Conservation (phyloP, 1,140 invertebrate species). For the Papilio helenus region DNA sequence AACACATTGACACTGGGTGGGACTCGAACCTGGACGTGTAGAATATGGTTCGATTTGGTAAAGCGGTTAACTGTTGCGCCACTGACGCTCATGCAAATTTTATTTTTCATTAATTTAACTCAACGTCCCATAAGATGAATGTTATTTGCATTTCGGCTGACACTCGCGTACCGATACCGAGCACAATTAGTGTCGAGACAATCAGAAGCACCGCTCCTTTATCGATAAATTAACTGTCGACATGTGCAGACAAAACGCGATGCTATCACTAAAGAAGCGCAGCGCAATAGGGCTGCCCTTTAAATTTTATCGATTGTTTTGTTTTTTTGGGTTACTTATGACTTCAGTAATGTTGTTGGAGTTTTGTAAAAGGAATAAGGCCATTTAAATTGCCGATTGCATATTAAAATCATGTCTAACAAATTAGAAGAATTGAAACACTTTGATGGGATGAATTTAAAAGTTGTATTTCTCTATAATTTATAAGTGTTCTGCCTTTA, state of each 20-base stretch:
- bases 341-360: too few species aligned
- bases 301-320: slow-evolving; percentile 32
- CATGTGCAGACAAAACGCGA: slow-evolving; percentile 66
- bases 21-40: too few species aligned
- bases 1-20: too few species aligned
- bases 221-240: slow-evolving; percentile 62
- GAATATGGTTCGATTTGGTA: too few species aligned
- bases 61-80: too few species aligned
- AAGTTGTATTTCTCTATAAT: too few species aligned
- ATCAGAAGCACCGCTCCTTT: slow-evolving; percentile 53
- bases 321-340: slow-evolving; percentile 39
- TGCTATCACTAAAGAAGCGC: slow-evolving; percentile 52
- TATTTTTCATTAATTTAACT: slow-evolving; percentile 4
- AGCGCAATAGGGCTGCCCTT: slow-evolving; percentile 41
- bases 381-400: too few species aligned
- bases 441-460: too few species aligned
- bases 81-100: background rate
- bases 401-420: too few species aligned
- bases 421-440: too few species aligned
- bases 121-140: slow-evolving; percentile 37
- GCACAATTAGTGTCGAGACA: slow-evolving; percentile 70
- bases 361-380: too few species aligned
- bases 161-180: slow-evolving; percentile 55
- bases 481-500: too few species aligned
- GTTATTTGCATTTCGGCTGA: slow-evolving; percentile 50